These are phyloP conservation scores for Nannoperca obscura DNA, from an alignment of 2,797 vertebrate species.

Conservation along the genomic window DNA sequence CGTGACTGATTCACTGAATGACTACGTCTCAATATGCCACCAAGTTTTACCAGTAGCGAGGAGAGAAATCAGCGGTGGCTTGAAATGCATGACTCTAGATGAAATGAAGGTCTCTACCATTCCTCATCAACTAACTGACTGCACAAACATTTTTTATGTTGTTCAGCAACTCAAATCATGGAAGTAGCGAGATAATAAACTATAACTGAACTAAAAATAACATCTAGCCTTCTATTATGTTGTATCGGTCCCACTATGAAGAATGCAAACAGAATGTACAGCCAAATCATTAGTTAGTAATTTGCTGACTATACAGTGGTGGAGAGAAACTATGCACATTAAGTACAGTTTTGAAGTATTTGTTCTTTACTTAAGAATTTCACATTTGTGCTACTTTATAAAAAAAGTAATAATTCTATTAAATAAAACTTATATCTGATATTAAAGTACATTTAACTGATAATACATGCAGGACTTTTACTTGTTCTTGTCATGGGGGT, in stretches of 20 bases:
- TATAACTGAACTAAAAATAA: background rate
- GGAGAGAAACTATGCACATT: background rate
- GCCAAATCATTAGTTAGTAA: background rate
- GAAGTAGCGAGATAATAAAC: constrained; percentile 13
- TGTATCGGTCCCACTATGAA: background rate
- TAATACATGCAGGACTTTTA: background rate
- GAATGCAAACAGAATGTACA: background rate
- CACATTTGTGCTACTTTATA: background rate
- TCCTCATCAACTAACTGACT: constrained; percentile 14
- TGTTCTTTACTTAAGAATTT: background rate
- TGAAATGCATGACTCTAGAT: constrained; percentile 35
- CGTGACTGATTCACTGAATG: constrained; percentile 43
- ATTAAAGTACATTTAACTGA: background rate
- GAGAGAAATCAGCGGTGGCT: constrained; percentile 25
- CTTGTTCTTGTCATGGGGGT: background rate
- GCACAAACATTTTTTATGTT: constrained; percentile 14
- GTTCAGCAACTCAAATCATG: constrained; percentile 8
- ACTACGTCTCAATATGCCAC: constrained; percentile 25
- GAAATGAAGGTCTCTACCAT: background rate
- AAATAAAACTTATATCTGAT: background rate
- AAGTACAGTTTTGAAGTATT: background rate
- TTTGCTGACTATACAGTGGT: background rate
- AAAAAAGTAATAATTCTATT: background rate
- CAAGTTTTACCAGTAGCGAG: constrained; percentile 11
- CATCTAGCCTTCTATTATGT: background rate